Evolutionary conservation across 2,113 vertebrate species (phyloP), one percentile per base, ranked within the genome.

Genomic region (Poeciliopsis prolifica): DNA sequence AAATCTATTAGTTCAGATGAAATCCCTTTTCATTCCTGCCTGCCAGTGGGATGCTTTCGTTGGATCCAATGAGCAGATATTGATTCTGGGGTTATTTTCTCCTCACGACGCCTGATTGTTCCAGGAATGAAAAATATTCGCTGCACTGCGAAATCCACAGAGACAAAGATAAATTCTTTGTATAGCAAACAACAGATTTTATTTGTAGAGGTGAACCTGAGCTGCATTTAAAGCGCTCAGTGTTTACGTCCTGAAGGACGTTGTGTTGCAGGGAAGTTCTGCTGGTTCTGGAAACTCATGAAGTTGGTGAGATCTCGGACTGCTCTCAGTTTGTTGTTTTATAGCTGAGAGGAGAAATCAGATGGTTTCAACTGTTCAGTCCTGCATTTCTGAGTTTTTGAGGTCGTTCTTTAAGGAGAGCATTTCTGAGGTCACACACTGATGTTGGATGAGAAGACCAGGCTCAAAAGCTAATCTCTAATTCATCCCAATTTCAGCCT

Each of bases 1-100:
- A 61, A 67, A 22, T 17, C 44, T n/a, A 22, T 68, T 40, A 75
- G 31, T 37, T 3, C 80, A 60, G 74, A 85, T 83, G 14, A 81
- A 83, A 80, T 70, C 69, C 1, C 12, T 62, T 58, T 77, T 10
- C 35, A 8, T 65, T 64, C 58, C 31, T 44, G 8, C 60, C 29
- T 2, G 19, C 54, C 33, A 81, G 58, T 66, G 31, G n/a, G 10
- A 71, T 74, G 29, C 19, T 5, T 40, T 58, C 10, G 19, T 74
- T 65, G 24, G 74, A 79, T 8, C 68, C 65, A 65, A 58, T 64
- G 35, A 65, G 48, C n/a, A 28, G 33, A 61, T 71, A 81, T 79
- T 69, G 76, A 75, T 65, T 35, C 35, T 42, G 19, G 58, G 54
- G 61, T 19, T 19, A 22, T 74, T 66, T 73, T 64, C n/a, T 69